A percentile compares a stretch with the other conserved stretches of the same genome.
phyloP scores from a whole-genome alignment of 2,888 invertebrate species.

The Pollenia amentaria region DNA sequence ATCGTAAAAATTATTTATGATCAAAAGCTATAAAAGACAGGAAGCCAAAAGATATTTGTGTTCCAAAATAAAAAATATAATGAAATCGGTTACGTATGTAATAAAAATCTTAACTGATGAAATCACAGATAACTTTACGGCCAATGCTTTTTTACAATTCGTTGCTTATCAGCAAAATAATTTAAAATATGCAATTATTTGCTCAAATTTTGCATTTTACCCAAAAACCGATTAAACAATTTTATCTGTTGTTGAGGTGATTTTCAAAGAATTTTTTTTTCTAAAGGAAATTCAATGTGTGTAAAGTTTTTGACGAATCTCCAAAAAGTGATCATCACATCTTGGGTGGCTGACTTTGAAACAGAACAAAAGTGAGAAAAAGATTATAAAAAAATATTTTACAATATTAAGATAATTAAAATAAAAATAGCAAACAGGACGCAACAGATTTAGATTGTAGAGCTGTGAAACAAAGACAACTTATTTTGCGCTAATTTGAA shows the following conservation, averaged over 20 bases:
- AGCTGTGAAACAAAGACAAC: background rate
- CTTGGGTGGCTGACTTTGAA: background rate
- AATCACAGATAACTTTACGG: background rate
- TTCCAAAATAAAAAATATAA: background rate
- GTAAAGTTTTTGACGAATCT: background rate
- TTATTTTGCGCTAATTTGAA: background rate
- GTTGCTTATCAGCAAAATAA: background rate
- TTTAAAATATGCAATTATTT: background rate
- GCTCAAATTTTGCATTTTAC: background rate
- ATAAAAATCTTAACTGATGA: conserved; percentile 3
- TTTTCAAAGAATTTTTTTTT: no score
- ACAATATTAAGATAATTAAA: background rate
- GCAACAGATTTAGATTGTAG: conserved; percentile 28
- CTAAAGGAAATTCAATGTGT: no score
- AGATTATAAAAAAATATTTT: background rate
- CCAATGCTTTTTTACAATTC: background rate
- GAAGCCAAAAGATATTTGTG: background rate
- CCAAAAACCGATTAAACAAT: background rate
- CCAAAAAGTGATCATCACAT: background rate
- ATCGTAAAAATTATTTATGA: background rate
- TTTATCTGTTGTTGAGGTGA: no score
- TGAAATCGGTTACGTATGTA: background rate
- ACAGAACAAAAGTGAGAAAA: background rate
- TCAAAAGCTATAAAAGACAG: background rate
- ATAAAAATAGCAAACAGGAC: background rate